Evolutionary conservation across 2,797 vertebrate genomes (phyloP).

Genomic region (Pelochelys cantorii): DNA sequence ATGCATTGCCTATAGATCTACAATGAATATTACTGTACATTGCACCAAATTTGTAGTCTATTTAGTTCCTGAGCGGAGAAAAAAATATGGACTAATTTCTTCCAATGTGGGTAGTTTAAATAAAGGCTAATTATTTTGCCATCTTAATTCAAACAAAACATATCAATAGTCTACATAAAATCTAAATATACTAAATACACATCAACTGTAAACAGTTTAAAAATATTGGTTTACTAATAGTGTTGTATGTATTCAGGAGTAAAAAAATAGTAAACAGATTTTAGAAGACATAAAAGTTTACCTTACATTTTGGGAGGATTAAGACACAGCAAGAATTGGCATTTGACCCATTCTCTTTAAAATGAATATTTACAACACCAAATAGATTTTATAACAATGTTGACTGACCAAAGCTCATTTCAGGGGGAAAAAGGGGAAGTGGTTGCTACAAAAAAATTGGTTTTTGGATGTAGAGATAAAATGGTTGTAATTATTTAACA

Average conservation of each 20-base stretch:
- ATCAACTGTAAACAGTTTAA: too few relatives aligned
- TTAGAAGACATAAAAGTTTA: too few relatives aligned
- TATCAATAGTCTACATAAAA: not conserved
- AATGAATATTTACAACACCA: too few relatives aligned
- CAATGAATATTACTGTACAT: not conserved
- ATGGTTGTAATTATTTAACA: accelerated
- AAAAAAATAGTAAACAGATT: too few relatives aligned
- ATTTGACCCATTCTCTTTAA: too few relatives aligned
- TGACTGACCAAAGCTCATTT: too few relatives aligned
- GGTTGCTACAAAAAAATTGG: accelerated
- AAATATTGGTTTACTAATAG: too few relatives aligned
- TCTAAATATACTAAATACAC: too few relatives aligned
- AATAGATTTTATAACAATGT: too few relatives aligned
- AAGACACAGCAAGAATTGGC: not conserved
- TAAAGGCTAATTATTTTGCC: not conserved
- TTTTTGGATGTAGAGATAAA: accelerated
- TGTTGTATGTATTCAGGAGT: too few relatives aligned
- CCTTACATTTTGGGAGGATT: not conserved
- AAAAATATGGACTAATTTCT: not conserved
- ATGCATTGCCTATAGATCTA: not conserved
- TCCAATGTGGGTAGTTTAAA: accelerated
- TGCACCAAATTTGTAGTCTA: too few relatives aligned
- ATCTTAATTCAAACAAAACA: not conserved
- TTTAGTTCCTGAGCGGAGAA: not conserved
- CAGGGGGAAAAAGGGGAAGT: too few relatives aligned